Base-by-base conservation (phyloP, 2,113 vertebrate species). In the Ceyx melanurus region DNA sequence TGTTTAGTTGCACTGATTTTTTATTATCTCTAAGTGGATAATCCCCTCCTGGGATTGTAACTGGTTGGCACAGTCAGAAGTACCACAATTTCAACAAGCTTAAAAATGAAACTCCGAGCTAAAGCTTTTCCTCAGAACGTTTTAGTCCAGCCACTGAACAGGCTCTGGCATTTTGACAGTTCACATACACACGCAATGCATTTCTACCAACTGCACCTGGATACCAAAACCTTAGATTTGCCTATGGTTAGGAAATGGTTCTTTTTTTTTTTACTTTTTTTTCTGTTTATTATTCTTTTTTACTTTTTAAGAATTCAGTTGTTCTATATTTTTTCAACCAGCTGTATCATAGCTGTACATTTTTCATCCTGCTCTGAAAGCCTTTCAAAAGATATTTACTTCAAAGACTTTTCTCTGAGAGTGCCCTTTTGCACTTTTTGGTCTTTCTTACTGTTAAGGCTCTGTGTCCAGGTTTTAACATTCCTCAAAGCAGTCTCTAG, bases 311-410 rank as follows among this genome's bases (percentile, higher is more conserved):
- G 15, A 82, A 75, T 61, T 87, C 43, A 28, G 13, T 65, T 70
- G 40, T 57, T 57, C 16, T 0, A 3, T 43, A 4, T 29, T 62
- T 91, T 92, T 75, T 35, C 35, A 86, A 64, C 43, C 35, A 86
- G 31, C 6, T 72, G 21, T 61, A 82, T 68, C 35, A 74, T 15
- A 85, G 67, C 40, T 79, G 19, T 16, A 28, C 2, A 3, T 22
- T 80, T 76, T 64, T 15, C 22, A 76, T 54, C 37, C 58, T 66
- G 37, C 42, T 76, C 86, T 79, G 33, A 85, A 96, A 92, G 28
- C 64, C 16, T 87, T 96, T 80, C 91, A 89, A 84, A 95, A 76
- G 54, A 46, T 8, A 48, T 51, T 82, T 87, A 22, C 43, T 84
- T 90, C 84, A 85, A 91, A 93, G 43, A 4, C 15, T 58, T 72